phyloP scores from a whole-genome alignment of 2,113 vertebrate species.

The Lagopus leucura region DNA sequence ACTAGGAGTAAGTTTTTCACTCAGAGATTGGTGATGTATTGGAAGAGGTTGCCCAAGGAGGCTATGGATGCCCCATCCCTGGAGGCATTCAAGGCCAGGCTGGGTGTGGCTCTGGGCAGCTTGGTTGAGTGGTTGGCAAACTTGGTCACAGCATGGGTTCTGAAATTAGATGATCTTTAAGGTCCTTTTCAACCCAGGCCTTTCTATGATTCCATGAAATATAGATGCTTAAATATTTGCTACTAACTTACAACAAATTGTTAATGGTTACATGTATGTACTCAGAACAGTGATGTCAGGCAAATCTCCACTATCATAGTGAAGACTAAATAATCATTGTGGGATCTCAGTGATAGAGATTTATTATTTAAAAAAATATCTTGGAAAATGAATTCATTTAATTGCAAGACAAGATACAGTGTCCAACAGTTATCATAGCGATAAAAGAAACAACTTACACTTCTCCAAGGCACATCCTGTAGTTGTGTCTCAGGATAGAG shows the following conservation, averaged over 20 bases:
- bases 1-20: too few species aligned
- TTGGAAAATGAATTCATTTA: background rate
- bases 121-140: too few species aligned
- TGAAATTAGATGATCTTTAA: too few species aligned
- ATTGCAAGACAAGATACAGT: background rate
- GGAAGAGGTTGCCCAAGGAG: too few species aligned
- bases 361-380: background rate
- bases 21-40: too few species aligned
- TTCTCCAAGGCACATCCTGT: constrained; percentile 88
- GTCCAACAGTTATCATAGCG: background rate
- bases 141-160: too few species aligned
- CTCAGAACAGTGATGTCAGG: background rate
- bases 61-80: too few species aligned
- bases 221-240: background rate
- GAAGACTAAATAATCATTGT: background rate
- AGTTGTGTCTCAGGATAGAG: constrained; percentile 92
- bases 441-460: constrained; percentile 79
- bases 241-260: background rate
- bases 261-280: background rate
- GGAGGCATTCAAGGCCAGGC: too few species aligned
- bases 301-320: background rate
- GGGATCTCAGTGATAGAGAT: background rate
- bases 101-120: too few species aligned
- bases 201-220: too few species aligned
- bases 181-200: too few species aligned